A percentile compares a stretch with the other conserved stretches of the same genome.
Evolutionary conservation across 2,797 vertebrate species (phyloP).

Genomic region (Cossypha polioptera): DNA sequence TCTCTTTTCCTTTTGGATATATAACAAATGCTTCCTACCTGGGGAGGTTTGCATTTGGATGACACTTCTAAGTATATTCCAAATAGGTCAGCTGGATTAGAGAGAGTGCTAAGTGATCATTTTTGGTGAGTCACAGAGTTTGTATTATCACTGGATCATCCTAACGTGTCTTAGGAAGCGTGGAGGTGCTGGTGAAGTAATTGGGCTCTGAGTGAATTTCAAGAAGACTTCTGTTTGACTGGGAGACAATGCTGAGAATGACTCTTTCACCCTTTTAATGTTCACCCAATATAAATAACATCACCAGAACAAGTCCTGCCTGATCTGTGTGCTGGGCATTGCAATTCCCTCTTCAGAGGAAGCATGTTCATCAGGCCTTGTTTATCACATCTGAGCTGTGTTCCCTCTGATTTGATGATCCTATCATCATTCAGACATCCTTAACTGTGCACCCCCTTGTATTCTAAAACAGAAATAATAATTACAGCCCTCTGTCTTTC

Average conservation of each 20-base stretch:
- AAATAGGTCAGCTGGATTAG: not conserved
- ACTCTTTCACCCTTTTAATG: not conserved
- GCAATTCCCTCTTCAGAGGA: not conserved
- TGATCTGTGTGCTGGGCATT: not conserved
- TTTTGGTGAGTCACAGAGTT: not conserved
- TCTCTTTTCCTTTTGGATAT: not conserved
- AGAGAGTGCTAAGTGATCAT: not conserved
- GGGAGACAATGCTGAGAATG: not conserved
- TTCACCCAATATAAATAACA: not conserved
- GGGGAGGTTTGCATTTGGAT: not conserved
- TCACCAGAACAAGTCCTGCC: not conserved
- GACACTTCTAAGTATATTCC: not conserved
- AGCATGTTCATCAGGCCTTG: not conserved
- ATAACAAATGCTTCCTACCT: not conserved
- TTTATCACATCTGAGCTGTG: not conserved
- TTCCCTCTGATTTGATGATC: not conserved
- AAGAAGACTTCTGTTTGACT: not conserved
- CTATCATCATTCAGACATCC: not conserved
- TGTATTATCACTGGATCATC: not conserved
- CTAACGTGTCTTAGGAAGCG: not conserved
- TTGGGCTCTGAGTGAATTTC: not conserved
- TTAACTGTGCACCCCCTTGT: not conserved
- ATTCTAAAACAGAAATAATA: not conserved
- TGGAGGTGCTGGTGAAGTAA: not conserved
- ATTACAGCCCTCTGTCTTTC: not conserved